Evolutionary conservation across 2,888 invertebrate genomes (phyloP).

Genomic region (Scaptomyza parva): DNA sequence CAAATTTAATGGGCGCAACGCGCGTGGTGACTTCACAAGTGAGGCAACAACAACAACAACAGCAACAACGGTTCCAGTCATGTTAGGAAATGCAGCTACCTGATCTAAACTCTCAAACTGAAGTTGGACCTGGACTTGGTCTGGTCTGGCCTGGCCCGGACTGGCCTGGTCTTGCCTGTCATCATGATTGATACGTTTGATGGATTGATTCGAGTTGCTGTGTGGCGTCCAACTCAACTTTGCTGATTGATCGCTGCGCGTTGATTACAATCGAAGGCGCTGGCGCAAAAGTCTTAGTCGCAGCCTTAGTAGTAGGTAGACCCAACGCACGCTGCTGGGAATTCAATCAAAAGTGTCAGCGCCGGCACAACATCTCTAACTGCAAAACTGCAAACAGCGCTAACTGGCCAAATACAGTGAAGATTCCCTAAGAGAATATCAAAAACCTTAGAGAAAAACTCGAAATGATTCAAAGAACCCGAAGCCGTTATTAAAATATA

Average conservation of each 20-base stretch:
- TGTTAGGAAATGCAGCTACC: conserved; percentile 53
- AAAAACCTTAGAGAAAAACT: not conserved
- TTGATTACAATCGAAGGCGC: conserved; percentile 70
- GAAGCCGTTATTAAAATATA: too few relatives aligned
- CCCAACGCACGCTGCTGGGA: conserved; percentile 76
- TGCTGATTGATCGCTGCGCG: conserved; percentile 74
- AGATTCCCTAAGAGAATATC: not conserved
- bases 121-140: conserved; percentile 6
- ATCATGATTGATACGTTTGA: conserved; percentile 83
- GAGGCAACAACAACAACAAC: conserved; percentile 58
- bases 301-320: conserved; percentile 28
- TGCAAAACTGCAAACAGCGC: conserved; percentile 44
- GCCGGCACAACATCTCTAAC: conserved; percentile 71
- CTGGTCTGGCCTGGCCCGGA: conserved; percentile 2
- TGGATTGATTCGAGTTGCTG: conserved; percentile 81
- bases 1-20: conserved; percentile 78
- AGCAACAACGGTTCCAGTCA: conserved; percentile 52
- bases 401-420: conserved; percentile 59
- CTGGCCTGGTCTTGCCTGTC: conserved; percentile 68
- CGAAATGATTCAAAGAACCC: too few relatives aligned
- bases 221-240: conserved; percentile 64
- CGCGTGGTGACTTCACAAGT: conserved; percentile 67
- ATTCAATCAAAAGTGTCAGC: conserved; percentile 83
- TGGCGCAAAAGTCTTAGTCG: conserved; percentile 31
- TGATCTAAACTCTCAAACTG: conserved; percentile 26